Evolutionary conservation across 2,113 vertebrate genomes (phyloP), one percentile per base, ranked within the genome.

Genomic region (Cardinalis cardinalis): DNA sequence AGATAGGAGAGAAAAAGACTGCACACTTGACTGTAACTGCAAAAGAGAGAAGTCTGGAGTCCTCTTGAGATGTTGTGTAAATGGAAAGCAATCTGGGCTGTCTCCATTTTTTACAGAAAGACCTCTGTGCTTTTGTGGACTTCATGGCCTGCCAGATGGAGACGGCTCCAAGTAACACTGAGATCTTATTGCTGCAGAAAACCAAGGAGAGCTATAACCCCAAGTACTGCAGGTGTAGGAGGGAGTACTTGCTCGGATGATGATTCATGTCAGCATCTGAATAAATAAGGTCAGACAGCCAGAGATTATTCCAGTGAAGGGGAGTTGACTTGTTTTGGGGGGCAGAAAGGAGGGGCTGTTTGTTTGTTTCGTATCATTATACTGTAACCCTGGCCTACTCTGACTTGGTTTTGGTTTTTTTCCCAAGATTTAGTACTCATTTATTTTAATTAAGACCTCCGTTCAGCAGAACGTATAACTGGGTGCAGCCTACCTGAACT

Each of bases 51-150:
- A 94, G 85, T 70, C 75, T 17, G 5, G 89, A 85, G 91, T 94
- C 91, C 94, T 96, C 92, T 84, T 93, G 96, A 95, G 95, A 97
- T 94, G 94, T 82, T 95, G 90, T 95, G 94, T 95, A 96, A 95
- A 94, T 88, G 72, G 84, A 93, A 96, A 95, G 88, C 75, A 89
- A 95, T 95, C 92, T 95, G 94, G 90, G 87, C 92, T 86, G 88
- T 84, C 94, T 94, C 96, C 88, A 93, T 80, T 92, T 92, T 91
- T 92, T 88, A 95, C 93, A 87, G 77, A 87, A 82, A 84, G 94
- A 82, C 72, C 94, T 95, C 93, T 83, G 84, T 91, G 89, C 86
- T 89, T 75, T 84, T 81, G 91, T 48, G 87, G 92, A 89, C 63
- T 79, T 75, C 77, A 73, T 81, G 87, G 84, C 71, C 89, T 91